Conservation (phyloP, 2,888 invertebrate genomes). For the Trachelus tabidus region DNA sequence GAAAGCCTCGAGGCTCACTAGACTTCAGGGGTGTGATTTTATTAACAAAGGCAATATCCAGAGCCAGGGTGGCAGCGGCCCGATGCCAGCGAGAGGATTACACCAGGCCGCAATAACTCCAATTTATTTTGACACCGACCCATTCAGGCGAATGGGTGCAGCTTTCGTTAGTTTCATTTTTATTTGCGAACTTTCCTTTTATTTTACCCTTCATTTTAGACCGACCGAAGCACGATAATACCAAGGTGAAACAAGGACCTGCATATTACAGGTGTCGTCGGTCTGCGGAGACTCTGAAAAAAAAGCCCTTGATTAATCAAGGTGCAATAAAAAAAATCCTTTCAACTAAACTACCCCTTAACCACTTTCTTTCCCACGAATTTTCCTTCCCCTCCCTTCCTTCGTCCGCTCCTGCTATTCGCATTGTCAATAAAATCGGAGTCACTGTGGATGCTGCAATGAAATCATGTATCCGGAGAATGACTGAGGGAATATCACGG, state of each 20-base stretch:
- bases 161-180: too few species aligned
- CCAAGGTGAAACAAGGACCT: background rate
- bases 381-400: background rate
- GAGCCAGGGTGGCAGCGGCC: constrained; percentile 30
- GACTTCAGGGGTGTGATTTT: constrained; percentile 41
- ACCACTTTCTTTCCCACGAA: too few species aligned
- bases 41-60: constrained; percentile 51
- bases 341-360: too few species aligned
- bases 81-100: constrained; percentile 39
- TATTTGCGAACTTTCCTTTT: constrained; percentile 7
- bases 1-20: too few species aligned
- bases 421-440: background rate
- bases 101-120: constrained; percentile 47
- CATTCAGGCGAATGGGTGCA: constrained; percentile 15
- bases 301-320: too few species aligned
- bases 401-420: background rate
- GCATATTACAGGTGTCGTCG: too few species aligned
- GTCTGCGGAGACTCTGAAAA: too few species aligned
- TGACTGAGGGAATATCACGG: too few species aligned
- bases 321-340: too few species aligned
- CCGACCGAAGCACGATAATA: background rate
- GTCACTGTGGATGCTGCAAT: background rate
- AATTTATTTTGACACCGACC: constrained; percentile 44
- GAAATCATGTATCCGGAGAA: too few species aligned
- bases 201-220: constrained; percentile 8